Base-by-base conservation (phyloP, 2,113 vertebrate species). In the Ranitomeya variabilis region DNA sequence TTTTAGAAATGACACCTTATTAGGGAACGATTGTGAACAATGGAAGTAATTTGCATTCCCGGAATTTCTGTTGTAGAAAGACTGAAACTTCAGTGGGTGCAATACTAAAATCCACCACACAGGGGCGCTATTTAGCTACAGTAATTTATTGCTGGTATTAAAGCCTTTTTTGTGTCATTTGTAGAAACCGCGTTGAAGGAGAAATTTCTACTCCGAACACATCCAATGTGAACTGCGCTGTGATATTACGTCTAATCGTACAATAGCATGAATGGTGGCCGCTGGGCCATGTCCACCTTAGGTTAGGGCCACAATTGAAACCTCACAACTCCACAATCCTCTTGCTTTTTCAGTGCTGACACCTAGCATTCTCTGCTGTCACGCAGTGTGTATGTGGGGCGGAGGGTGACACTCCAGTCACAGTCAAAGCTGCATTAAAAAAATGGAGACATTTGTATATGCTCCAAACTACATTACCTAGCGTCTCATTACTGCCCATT, bases 71-170 rank as follows among this genome's bases (percentile, higher is more conserved):
- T 18, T 4, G 31, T 13, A 11, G 57, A 62, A 60, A 10, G 37
- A 23, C 1, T 77, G 51, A 18, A 13, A 26, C 3, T 14, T 51
- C 8, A 16, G 14, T 8, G 2, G 6, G 12, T 71, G 82, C 64
- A 69, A 10, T 84, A 54, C 51, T 51, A 11, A n/a, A 55, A 13
- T 26, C 26, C 83, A 31, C 59, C 87, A 89, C 81, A 57, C 0
- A 10, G 73, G 12, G 87, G 87, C 87, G 55, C 45, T 69, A 14
- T 57, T 81, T 77, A 19, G 37, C 64, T 18, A 23, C 16, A 26
- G 31, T 7, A 18, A 10, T 57, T 13, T 54, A n/a, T n/a, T 52
- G 45, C 45, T 0, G 73, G 18, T 21, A 7, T 45, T 45, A 45
- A n/a, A n/a, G 19, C 16, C 76, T 37, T 18, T 21, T 19, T 81